These are phyloP conservation scores for Eremobia ochroleuca DNA, from an alignment of 2,888 invertebrate genomes.

Conservation along the genomic window DNA sequence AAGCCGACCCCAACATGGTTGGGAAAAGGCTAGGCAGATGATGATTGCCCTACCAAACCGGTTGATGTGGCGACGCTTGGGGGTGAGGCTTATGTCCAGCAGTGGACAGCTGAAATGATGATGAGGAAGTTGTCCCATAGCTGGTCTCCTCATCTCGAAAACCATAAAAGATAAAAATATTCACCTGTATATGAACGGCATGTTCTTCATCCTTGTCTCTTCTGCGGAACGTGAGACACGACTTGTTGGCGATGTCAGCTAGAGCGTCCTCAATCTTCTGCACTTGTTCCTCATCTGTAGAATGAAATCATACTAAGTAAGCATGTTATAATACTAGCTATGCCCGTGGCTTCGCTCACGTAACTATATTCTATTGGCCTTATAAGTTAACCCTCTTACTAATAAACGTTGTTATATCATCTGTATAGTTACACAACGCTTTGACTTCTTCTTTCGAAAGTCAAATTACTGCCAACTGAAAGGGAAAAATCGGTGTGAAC, in stretches of 20 bases:
- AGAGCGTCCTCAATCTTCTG: conserved; percentile 83
- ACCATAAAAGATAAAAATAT: not conserved
- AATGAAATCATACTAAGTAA: conserved; percentile 17
- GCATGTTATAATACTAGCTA: not conserved
- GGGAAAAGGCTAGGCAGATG: too few species aligned
- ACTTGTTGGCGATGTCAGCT: conserved; percentile 84
- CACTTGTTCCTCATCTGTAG: conserved; percentile 83
- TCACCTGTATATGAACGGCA: conserved; percentile 83
- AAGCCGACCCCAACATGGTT: too few species aligned
- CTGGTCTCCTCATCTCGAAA: not conserved
- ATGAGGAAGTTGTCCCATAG: not conserved
- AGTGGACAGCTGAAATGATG: not conserved
- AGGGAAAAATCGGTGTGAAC: too few species aligned
- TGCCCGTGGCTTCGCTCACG: not conserved
- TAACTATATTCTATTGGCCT: not conserved
- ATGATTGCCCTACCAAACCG: not conserved
- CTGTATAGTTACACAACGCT: too few species aligned
- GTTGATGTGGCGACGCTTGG: not conserved
- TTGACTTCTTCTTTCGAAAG: too few species aligned
- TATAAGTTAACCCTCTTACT: too few species aligned
- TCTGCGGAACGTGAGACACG: conserved; percentile 83
- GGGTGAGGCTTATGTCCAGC: not conserved
- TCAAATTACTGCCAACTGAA: too few species aligned
- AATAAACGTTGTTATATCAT: too few species aligned
- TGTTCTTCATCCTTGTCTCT: conserved; percentile 77